phyloP scores from a whole-genome alignment of 2,888 invertebrate genomes.

The Siphlonurus alternatus region DNA sequence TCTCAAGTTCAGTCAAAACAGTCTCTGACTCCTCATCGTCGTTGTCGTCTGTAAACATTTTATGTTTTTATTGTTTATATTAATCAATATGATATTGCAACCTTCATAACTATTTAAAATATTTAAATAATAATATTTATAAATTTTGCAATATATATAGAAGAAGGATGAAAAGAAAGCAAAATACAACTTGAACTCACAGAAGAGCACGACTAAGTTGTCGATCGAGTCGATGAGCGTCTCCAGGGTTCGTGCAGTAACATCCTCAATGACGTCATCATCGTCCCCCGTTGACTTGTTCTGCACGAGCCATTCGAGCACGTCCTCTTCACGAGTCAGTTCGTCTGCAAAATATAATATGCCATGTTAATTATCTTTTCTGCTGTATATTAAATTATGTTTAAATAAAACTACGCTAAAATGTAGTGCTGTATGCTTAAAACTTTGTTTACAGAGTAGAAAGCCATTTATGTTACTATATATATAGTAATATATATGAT shows the following conservation, averaged over 20 bases:
- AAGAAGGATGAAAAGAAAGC: constrained; percentile 5
- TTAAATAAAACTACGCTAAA: too few species aligned
- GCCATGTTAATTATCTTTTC: too few species aligned
- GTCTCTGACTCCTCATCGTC: constrained; percentile 77
- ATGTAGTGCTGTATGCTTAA: too few species aligned
- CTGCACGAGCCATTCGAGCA: constrained; percentile 81
- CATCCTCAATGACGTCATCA: constrained; percentile 86
- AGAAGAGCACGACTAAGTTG: constrained; percentile 81
- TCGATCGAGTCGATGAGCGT: constrained; percentile 80
- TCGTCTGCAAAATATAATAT: constrained; percentile 53
- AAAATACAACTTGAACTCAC: constrained; percentile 37
- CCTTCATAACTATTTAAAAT: not conserved
- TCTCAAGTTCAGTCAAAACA: constrained; percentile 71
- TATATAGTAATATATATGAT: too few species aligned
- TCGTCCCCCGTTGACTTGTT: constrained; percentile 89
- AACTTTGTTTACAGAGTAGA: too few species aligned
- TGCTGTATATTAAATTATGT: not conserved
- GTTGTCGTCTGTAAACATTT: constrained; percentile 56
- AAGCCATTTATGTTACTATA: too few species aligned
- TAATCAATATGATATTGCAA: constrained; percentile 3
- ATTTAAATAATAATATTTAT: too few species aligned
- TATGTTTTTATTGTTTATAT: not conserved
- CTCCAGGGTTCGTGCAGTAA: constrained; percentile 73
- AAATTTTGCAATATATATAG: not conserved
- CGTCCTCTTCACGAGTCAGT: constrained; percentile 77